Evolutionary conservation across 64 coral and sea anemone genomes (phyloP), one percentile per base, ranked within the genome.

Genomic region (Acropora tenuis): DNA sequence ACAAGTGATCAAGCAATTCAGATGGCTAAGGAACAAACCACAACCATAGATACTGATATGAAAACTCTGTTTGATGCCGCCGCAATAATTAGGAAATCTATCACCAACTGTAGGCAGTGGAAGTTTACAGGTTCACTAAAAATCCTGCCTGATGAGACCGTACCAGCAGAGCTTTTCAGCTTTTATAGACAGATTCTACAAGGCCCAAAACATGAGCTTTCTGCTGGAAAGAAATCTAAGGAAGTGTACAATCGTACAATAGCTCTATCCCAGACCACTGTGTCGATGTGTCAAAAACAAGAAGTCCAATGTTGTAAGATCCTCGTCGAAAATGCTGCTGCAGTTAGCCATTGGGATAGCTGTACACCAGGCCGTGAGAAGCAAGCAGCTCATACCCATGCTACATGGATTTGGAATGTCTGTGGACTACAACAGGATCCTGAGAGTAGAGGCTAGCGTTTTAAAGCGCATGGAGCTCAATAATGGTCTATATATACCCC

Each of bases 361-460:
- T 78, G 75, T 92, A 72, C 82, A 79, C 47, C 82, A 92, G 58
- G 81, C 73, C 13, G 76, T 92, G 18, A 92, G 90, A 79, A 92
- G 55, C 82, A 92, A 92, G 49, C 50, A 78, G 69, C 52, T 92
- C 50, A 73, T 92, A 40, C 78, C 61, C 44, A 87, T 93, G 91
- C 91, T 93, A 30, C 91, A 87, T 87, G 91, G 84, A 12, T 88
- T 93, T 80, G 83, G 83, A 81, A 93, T 93, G 91, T 93, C 83
- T 41, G 76, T 93, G 68, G 84, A 80, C 42, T 93, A 93, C 19
- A 87, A 93, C 66, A 87, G 91, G 63, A 52, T 93, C 41, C 18
- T 88, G 30, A 79, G 91, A 79, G 84, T 87, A 13, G 82, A 87
- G 52, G 42, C 84, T 41, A 77, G 47, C 15, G 90, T 92, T 78